Evolutionary conservation across 92 coral and sea anemone species (phyloP).

Genomic region (Phenganax stokvisi): DNA sequence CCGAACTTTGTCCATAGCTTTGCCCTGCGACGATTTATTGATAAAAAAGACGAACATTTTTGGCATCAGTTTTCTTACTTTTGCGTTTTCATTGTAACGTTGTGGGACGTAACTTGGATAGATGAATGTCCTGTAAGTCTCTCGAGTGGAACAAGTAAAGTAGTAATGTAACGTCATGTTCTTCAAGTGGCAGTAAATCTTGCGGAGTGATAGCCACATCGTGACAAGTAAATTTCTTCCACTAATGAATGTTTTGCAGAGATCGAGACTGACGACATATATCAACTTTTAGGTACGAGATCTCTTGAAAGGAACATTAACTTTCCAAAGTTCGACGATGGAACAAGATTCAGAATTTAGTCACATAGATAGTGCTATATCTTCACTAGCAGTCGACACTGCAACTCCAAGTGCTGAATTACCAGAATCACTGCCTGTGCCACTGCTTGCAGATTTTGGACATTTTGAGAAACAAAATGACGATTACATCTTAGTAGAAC

Average conservation of each 20-base stretch:
- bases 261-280: neutral
- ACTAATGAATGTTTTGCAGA: neutral
- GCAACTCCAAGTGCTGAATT: slow-evolving; percentile 31
- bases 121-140: too few species aligned
- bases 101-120: too few species aligned
- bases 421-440: slow-evolving; percentile 62
- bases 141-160: too few species aligned
- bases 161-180: too few species aligned
- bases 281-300: slow-evolving; percentile 71
- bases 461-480: slow-evolving; percentile 62
- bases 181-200: too few species aligned
- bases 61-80: too few species aligned
- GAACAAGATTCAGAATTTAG: slow-evolving; percentile 91
- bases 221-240: neutral
- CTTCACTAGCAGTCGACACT: slow-evolving; percentile 50
- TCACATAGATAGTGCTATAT: slow-evolving; percentile 85
- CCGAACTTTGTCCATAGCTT: neutral
- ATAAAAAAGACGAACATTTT: neutral
- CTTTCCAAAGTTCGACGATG: slow-evolving; percentile 82
- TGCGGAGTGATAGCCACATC: too few species aligned
- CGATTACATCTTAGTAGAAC: slow-evolving; percentile 29
- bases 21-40: neutral
- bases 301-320: slow-evolving; percentile 79
- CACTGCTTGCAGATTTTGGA: slow-evolving; percentile 68
- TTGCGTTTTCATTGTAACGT: too few species aligned